Percentiles rank a stretch among this genome's conserved stretches.
Evolutionary conservation across 1,140 invertebrate genomes (phyloP).

Genomic region (Caerostris extrusa): DNA sequence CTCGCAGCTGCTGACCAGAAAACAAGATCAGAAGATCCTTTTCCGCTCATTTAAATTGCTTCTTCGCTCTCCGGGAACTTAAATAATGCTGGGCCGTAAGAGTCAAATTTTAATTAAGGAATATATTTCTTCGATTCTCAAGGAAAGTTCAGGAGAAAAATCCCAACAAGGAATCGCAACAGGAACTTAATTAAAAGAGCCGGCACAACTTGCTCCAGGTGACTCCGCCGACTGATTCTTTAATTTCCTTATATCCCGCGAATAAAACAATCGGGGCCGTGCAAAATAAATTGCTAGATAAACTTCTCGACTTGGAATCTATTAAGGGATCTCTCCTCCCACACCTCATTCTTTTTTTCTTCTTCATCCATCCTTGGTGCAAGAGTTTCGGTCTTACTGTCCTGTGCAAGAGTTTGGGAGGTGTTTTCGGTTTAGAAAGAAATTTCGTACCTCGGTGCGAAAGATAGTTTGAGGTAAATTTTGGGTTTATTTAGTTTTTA

Average conservation of each 20-base stretch:
- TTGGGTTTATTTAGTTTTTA: no score
- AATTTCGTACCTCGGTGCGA: no score
- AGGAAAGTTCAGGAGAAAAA: constrained; percentile 23
- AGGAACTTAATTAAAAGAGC: constrained; percentile 64
- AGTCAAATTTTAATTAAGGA: constrained; percentile 58
- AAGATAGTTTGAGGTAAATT: no score
- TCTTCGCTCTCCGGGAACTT: neutral
- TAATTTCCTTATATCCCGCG: constrained; percentile 55
- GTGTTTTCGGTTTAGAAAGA: no score
- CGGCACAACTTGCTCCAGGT: constrained; percentile 14
- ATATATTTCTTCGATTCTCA: constrained; percentile 54
- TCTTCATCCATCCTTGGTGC: no score
- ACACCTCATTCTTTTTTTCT: no score
- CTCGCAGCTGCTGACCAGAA: neutral
- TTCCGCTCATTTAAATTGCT: neutral
- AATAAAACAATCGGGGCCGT: constrained; percentile 48
- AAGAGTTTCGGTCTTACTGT: no score
- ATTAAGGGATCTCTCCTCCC: neutral
- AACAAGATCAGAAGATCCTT: neutral
- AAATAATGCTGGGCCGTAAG: neutral
- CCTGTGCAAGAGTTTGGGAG: no score
- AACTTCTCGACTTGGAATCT: constrained; percentile 40
- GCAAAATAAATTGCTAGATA: constrained; percentile 59
- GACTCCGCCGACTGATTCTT: constrained; percentile 44
- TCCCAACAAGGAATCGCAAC: constrained; percentile 27